Evolutionary conservation across 2,113 vertebrate species (phyloP), one percentile per base, ranked within the genome.

Genomic region (Oreocharis arfaki): DNA sequence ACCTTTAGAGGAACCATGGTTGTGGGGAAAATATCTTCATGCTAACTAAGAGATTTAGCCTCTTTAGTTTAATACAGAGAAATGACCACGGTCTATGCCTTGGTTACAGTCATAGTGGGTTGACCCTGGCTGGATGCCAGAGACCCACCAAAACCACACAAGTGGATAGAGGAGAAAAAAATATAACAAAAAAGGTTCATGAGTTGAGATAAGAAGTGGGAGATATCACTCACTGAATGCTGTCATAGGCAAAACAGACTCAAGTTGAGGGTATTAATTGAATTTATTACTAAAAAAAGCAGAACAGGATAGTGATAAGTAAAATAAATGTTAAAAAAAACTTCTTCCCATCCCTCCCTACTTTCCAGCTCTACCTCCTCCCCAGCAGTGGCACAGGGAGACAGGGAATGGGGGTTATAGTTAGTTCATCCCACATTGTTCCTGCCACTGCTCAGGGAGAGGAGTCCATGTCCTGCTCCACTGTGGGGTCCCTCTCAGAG

Each of bases 401-500:
- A 30, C 9, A 13, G 52, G 37, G 22, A 65, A 19, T 33, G 23
- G 16, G 4, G 1, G 2, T 39, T 68, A 30, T 1, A 4, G 6
- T 67, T 37, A 74, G 13, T 39, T 67, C 19, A 39, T 44, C 19
- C 13, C 27, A 33, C 16, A 4, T 32, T 50, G 6, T 10, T 68
- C 28, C 53, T 82, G 13, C 23, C 18, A 14, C 16, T 67, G 37
- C 10, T 59, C 19, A 24, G 8, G 27, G 52, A 50, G 33, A 52
- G 13, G 28, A 59, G 33, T 8, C 22, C 17, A 16, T 28, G 12
- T 27, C 59, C 35, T 74, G 15, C 33, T 74, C 18, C 10, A 10
- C 3, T 16, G 7, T 52, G 27, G 6, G 18, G 15, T 30, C 1
- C 16, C 19, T 74, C 6, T 11, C 8, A 17, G 0, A 0, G 1